A percentile compares a stretch with the other conserved stretches of the same genome.
Conservation (phyloP, 2,113 vertebrate species). For the Pan paniscus region DNA sequence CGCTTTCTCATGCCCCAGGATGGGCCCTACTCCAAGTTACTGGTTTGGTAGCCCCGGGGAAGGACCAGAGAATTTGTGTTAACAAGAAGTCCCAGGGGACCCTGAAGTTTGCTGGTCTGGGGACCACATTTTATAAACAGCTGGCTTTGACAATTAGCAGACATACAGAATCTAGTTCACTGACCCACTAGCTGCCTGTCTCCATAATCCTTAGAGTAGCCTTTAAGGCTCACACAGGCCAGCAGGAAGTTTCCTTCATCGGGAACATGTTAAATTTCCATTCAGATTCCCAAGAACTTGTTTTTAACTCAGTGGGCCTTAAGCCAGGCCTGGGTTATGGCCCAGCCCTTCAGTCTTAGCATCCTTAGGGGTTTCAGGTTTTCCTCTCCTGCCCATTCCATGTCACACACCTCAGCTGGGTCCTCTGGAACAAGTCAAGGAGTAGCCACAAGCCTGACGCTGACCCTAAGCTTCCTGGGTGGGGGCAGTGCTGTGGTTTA, state of each 20-base stretch:
- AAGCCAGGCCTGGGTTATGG: neutral
- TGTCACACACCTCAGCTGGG: neutral
- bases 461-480: neutral
- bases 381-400: neutral
- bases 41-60: neutral
- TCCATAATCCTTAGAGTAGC: neutral
- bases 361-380: neutral
- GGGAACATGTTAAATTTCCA: neutral
- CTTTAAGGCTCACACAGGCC: neutral
- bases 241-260: neutral
- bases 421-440: neutral
- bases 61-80: neutral
- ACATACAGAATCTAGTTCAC: neutral
- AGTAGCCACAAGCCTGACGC: neutral
- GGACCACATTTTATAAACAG: neutral
- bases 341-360: neutral
- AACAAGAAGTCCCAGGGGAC: neutral
- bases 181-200: neutral
- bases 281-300: neutral
- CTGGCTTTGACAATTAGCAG: neutral
- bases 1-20: neutral
- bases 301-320: neutral
- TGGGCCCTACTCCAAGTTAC: neutral
- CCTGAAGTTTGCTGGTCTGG: neutral
- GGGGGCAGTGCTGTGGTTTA: neutral